Conservation (phyloP, 2,113 vertebrate species). For the Tragelaphus imberbis region DNA sequence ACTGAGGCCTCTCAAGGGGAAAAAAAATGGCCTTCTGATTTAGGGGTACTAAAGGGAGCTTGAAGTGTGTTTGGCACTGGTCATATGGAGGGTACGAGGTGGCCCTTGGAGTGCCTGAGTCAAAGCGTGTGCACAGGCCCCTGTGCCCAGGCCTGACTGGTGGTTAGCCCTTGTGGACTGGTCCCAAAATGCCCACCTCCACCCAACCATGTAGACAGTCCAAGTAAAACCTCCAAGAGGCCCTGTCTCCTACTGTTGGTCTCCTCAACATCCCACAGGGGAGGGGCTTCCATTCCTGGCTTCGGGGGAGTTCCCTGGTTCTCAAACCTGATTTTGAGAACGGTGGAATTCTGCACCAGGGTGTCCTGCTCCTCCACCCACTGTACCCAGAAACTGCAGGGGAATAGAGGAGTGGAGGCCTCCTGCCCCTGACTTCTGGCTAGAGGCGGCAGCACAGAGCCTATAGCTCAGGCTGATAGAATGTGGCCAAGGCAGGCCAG, state of each 20-base stretch:
- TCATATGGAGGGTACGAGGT: not conserved
- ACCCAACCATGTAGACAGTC: not conserved
- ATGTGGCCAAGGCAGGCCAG: constrained; percentile 30
- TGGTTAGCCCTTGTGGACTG: not conserved
- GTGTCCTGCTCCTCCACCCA: not conserved
- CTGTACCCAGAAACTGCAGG: not conserved
- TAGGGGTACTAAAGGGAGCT: not conserved
- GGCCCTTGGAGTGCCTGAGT: not conserved
- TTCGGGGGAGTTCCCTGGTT: not conserved
- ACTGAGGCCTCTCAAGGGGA: not conserved
- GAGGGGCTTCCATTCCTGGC: not conserved
- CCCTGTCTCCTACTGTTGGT: not conserved
- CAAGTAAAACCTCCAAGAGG: not conserved
- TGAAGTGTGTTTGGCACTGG: not conserved
- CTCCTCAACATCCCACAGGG: not conserved
- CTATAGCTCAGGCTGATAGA: constrained; percentile 36
- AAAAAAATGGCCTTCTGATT: not conserved
- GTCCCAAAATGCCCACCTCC: not conserved
- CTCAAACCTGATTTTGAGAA: not conserved
- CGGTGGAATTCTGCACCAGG: not conserved
- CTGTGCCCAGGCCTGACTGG: not conserved
- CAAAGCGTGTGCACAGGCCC: not conserved
- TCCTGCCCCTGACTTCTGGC: not conserved
- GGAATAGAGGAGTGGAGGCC: not conserved
- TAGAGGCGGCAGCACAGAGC: not conserved